These are phyloP conservation scores for Melolontha melolontha DNA, from an alignment of 2,888 invertebrate genomes.

Conservation along the genomic window DNA sequence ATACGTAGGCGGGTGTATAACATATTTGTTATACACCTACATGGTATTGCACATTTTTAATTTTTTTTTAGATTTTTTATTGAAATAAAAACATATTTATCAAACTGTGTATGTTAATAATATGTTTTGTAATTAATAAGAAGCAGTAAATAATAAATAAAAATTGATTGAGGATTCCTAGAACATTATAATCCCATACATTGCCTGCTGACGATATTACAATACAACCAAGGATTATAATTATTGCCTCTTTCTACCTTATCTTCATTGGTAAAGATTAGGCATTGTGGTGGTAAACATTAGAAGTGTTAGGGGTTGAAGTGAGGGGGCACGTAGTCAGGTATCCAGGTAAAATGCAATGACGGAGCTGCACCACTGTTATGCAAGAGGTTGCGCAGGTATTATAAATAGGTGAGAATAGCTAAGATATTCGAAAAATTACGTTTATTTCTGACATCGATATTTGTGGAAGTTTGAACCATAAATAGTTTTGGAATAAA, in stretches of 20 bases:
- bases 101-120: too few relatives aligned
- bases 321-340: slow-evolving; percentile 48
- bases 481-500: too few relatives aligned
- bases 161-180: neutral
- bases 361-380: slow-evolving; percentile 59
- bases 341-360: slow-evolving; percentile 62
- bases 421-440: slow-evolving; percentile 2
- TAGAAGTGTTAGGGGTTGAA: slow-evolving; percentile 44
- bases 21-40: too few relatives aligned
- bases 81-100: too few relatives aligned
- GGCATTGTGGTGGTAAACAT: slow-evolving; percentile 45
- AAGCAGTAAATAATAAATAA: neutral
- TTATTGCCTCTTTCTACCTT: slow-evolving; percentile 41
- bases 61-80: too few relatives aligned
- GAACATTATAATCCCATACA: neutral
- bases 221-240: slow-evolving; percentile 32
- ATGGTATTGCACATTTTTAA: too few relatives aligned
- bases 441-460: too few relatives aligned
- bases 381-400: slow-evolving; percentile 50
- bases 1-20: too few relatives aligned
- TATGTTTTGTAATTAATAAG: neutral
- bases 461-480: too few relatives aligned
- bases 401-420: slow-evolving; percentile 36
- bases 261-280: slow-evolving; percentile 35
- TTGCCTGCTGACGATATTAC: slow-evolving; percentile 5